Conservation (phyloP, 2,888 invertebrate species). For the Euplagia quadripunctaria region DNA sequence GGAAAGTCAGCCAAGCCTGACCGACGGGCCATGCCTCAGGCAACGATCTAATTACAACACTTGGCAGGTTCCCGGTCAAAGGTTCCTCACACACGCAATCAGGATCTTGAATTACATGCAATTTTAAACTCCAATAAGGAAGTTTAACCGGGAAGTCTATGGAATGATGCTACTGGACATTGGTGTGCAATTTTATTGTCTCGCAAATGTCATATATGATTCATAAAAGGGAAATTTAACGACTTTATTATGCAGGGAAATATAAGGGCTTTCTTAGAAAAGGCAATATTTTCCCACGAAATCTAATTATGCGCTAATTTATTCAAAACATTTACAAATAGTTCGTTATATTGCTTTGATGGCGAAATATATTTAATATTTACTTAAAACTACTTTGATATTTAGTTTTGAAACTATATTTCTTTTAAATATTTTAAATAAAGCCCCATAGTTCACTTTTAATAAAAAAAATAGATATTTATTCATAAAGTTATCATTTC, state of each 20-base stretch:
- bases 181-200: slow-evolving; percentile 63
- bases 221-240: slow-evolving; percentile 13
- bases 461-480: too few relatives aligned
- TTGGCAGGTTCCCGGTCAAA: slow-evolving; percentile 69
- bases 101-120: slow-evolving; percentile 47
- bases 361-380: too few relatives aligned
- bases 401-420: too few relatives aligned
- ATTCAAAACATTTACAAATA: slow-evolving; percentile 1
- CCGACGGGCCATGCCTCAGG: slow-evolving; percentile 62
- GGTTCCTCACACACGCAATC: slow-evolving; percentile 54
- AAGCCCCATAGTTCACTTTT: too few relatives aligned
- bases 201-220: slow-evolving; percentile 6
- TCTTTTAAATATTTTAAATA: too few relatives aligned
- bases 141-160: slow-evolving; percentile 50
- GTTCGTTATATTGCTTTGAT: neutral
- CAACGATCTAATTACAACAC: slow-evolving; percentile 77
- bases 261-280: slow-evolving; percentile 16
- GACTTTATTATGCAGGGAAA: slow-evolving; percentile 3
- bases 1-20: slow-evolving; percentile 70
- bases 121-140: slow-evolving; percentile 59
- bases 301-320: neutral
- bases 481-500: too few relatives aligned
- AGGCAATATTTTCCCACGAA: slow-evolving; percentile 20
- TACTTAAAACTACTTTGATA: too few relatives aligned
- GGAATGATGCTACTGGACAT: slow-evolving; percentile 50